These are phyloP conservation scores for Nineta flava DNA, from an alignment of 2,888 invertebrate genomes.

Conservation along the genomic window DNA sequence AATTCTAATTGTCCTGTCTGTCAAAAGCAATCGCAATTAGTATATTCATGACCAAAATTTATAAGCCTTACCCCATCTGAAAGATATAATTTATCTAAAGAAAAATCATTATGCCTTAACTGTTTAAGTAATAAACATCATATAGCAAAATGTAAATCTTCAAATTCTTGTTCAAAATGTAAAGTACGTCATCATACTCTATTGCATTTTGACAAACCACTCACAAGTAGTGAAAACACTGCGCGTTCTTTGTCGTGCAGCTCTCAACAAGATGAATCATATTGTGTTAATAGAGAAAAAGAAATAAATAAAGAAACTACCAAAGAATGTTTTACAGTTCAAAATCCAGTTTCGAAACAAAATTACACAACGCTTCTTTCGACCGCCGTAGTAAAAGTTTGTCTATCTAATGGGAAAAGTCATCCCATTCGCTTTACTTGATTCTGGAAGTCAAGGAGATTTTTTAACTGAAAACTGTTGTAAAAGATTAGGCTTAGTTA, in stretches of 20 bases:
- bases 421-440: background rate
- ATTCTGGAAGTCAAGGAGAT: background rate
- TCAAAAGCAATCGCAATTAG: background rate
- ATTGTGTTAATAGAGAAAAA: too few species aligned
- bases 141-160: background rate
- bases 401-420: background rate
- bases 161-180: background rate
- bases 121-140: background rate
- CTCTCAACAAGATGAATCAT: too few species aligned
- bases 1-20: background rate
- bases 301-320: too few species aligned
- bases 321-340: too few species aligned
- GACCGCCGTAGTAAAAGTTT: background rate
- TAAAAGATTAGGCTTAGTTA: background rate
- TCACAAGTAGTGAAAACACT: too few species aligned
- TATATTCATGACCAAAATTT: background rate
- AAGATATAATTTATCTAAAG: background rate
- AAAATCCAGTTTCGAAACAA: background rate
- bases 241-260: too few species aligned
- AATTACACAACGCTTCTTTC: background rate
- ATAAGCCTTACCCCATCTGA: background rate
- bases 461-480: background rate
- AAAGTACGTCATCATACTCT: background rate
- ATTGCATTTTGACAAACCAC: background rate
- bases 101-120: background rate